phyloP scores from a whole-genome alignment of 2,888 invertebrate species.

The Temnothorax unifasciatus region DNA sequence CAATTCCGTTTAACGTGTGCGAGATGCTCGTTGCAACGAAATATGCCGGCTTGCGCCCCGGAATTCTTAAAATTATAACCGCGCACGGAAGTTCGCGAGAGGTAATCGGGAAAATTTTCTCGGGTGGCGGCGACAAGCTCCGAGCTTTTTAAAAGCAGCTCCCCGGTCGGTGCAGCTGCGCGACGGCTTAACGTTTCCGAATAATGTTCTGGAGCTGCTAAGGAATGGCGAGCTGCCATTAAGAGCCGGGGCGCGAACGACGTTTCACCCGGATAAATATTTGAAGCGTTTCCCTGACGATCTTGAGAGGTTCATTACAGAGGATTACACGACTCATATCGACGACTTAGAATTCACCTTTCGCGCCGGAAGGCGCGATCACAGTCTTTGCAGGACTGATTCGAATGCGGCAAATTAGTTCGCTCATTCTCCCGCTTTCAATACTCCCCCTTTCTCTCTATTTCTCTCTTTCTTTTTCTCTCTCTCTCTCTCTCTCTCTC shows the following conservation, averaged over 20 bases:
- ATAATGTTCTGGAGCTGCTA: constrained; percentile 68
- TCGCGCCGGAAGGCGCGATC: constrained; percentile 76
- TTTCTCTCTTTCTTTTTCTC: constrained; percentile 8
- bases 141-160: constrained; percentile 39
- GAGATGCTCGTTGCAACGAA: too few relatives aligned
- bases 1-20: too few relatives aligned
- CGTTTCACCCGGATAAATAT: constrained; percentile 80
- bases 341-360: constrained; percentile 82
- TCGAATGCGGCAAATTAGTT: constrained; percentile 80
- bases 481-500: constrained; percentile 7
- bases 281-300: constrained; percentile 79
- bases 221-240: constrained; percentile 66
- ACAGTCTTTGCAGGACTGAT: constrained; percentile 79
- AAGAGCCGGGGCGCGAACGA: constrained; percentile 72
- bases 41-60: too few relatives aligned
- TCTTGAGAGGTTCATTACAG: constrained; percentile 83
- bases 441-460: constrained; percentile 7
- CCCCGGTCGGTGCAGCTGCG: constrained; percentile 50
- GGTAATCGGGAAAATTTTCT: background rate
- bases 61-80: too few relatives aligned
- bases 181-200: constrained; percentile 66
- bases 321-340: constrained; percentile 84
- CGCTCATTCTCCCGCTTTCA: constrained; percentile 65
- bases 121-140: constrained; percentile 37
- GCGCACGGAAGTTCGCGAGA: too few relatives aligned